Conservation (phyloP, 2,888 invertebrate genomes). For the Furcula furcula region DNA sequence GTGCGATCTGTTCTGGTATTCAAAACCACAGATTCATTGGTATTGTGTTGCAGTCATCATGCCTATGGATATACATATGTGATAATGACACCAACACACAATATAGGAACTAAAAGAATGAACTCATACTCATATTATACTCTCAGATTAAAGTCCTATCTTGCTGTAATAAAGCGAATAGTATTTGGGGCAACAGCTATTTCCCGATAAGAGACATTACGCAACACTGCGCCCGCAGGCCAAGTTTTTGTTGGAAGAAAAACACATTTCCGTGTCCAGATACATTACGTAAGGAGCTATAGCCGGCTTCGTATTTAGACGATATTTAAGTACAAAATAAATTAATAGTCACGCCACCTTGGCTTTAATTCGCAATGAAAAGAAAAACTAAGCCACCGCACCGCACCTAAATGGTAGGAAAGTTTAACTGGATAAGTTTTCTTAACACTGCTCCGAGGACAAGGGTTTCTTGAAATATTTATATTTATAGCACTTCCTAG, state of each 20-base stretch:
- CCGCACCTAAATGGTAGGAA: slow-evolving; percentile 39
- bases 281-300: slow-evolving; percentile 21
- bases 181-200: slow-evolving; percentile 39
- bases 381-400: slow-evolving; percentile 30
- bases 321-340: slow-evolving; percentile 17
- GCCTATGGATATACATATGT: too few relatives aligned
- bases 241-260: slow-evolving; percentile 23
- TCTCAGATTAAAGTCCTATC: slow-evolving; percentile 16
- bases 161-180: slow-evolving; percentile 18
- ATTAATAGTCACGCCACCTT: slow-evolving; percentile 12
- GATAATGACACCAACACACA: too few relatives aligned
- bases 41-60: too few relatives aligned
- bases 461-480: slow-evolving; percentile 37
- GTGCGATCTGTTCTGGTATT: too few relatives aligned
- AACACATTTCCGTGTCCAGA: slow-evolving; percentile 23
- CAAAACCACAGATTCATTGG: too few relatives aligned
- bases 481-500: slow-evolving; percentile 38
- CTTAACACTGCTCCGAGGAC: slow-evolving; percentile 46
- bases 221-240: slow-evolving; percentile 18
- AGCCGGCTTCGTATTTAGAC: slow-evolving; percentile 15
- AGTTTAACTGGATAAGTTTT: slow-evolving; percentile 64
- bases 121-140: slow-evolving; percentile 3
- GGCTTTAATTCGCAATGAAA: slow-evolving; percentile 8
- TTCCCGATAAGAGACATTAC: slow-evolving; percentile 38
- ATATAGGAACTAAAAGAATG: too few relatives aligned